phyloP scores from a whole-genome alignment of 2,888 invertebrate genomes.

The Silvanus unidentatus region DNA sequence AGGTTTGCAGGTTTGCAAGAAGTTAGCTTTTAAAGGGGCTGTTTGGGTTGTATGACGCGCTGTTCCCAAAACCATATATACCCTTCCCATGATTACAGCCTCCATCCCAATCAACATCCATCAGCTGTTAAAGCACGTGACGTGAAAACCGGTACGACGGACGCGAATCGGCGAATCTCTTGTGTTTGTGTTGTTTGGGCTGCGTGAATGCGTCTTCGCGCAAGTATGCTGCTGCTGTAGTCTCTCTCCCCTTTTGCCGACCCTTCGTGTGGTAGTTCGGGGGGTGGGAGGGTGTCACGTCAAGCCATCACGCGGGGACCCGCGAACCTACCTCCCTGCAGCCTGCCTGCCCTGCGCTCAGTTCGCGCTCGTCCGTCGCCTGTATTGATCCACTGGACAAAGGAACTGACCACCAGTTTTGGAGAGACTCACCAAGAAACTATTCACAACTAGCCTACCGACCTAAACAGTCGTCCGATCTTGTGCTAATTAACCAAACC shows the following conservation, averaged over 20 bases:
- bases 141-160: background rate
- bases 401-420: slow-evolving; percentile 50
- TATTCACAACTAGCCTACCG: slow-evolving; percentile 28
- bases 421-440: slow-evolving; percentile 34
- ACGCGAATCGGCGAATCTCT: background rate
- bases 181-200: slow-evolving; percentile 24
- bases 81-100: no score
- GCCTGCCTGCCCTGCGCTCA: slow-evolving; percentile 38
- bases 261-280: slow-evolving; percentile 29
- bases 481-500: slow-evolving; percentile 46
- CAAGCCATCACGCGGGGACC: slow-evolving; percentile 49
- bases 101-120: slow-evolving; percentile 3
- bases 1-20: no score
- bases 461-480: slow-evolving; percentile 16
- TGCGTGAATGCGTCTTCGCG: slow-evolving; percentile 44
- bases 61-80: no score
- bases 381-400: slow-evolving; percentile 48
- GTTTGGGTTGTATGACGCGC: no score
- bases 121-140: slow-evolving; percentile 34
- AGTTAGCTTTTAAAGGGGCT: no score
- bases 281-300: slow-evolving; percentile 57
- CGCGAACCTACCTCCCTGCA: slow-evolving; percentile 36
- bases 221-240: slow-evolving; percentile 20
- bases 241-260: slow-evolving; percentile 10
- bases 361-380: slow-evolving; percentile 39